Evolutionary conservation across 2,113 vertebrate genomes (phyloP), one percentile per base, ranked within the genome.

Genomic region (Zosterops pallidus): DNA sequence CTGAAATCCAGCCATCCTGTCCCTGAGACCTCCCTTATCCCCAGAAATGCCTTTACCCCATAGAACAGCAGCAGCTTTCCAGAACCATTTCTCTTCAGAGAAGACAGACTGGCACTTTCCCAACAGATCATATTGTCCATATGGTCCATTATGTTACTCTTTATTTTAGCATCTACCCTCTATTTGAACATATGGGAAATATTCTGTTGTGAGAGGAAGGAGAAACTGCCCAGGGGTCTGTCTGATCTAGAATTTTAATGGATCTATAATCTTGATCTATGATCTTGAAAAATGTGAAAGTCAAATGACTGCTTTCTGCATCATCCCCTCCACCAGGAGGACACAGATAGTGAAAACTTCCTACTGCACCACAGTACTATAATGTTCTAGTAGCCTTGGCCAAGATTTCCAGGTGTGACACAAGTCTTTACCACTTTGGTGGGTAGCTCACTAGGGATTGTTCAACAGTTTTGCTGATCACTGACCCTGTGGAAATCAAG

Each of bases 341-440:
- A 33, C 15, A 50, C 0, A 1, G 29, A 55, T 4, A 39, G 29
- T 4, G 55, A 53, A 69, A 21, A 35, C 64, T 75, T 71, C 24
- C 21, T 79, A 1, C 64, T 75, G n/a, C 13, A 44, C 24, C 1
- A 1, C 41, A 41, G 12, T 29, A 4, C 56, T 57, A 1, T n/a
- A 42, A 60, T 33, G 26, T 7, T 69, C 9, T 17, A 22, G 13
- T 31, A 44, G 2, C 6, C 18, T 56, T 5, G 4, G 28, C 46
- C 28, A 37, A 72, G 44, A 49, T 67, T 60, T 85, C 67, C 49
- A 83, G 37, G 23, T 9, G 17, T 49, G 29, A 59, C 28, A 31
- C 28, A 56, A 53, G 13, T 20, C 76, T 90, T 79, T 72, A 70
- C 24, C 15, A 14, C 26, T 68, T 65, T 55, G 46, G 17, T 65